Evolutionary conservation across 2,113 vertebrate genomes (phyloP), one percentile per base, ranked within the genome.

Genomic region (Parotia lawesii): DNA sequence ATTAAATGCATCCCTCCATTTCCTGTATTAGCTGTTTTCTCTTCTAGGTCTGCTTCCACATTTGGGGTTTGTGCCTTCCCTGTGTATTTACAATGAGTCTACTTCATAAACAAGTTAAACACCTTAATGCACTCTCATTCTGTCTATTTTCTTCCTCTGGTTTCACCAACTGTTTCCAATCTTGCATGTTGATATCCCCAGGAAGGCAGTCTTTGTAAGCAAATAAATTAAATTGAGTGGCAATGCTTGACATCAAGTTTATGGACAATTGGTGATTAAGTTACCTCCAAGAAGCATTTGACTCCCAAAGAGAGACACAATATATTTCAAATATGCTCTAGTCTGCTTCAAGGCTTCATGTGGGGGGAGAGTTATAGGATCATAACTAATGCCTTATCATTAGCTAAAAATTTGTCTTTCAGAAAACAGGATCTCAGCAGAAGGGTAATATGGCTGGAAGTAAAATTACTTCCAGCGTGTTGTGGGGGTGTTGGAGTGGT

Each of bases 221-320:
- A 85, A 87, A 28, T 45, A 80, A 92, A 94, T 88, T 80, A 66
- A 73, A 77, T 33, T 67, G 54, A 88, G 38, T 88, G 69, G 53
- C 64, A 89, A 48, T 5, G 8, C 38, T 87, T 90, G 69, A 92
- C 64, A 61, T 54, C 56, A 79, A 33, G 60, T 90, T 65, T 90
- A 78, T 83, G 50, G 54, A 64, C 92, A 90, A 77, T 28, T 8
- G 6, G 27, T 27, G 29, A 56, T 92, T 58, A 80, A 73, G 65
- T 90, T 83, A 75, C 79, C 29, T 79, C 44, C 73, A 66, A 93
- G 75, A 92, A 77, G 19, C 10, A 48, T 58, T 88, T 73, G 56
- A 44, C 31, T 90, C n/a, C 38, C 56, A 51, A 86, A 80, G 58
- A 77, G 47, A 72, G n/a, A 37, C 75, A 28, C 24, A 6, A 18